These are phyloP conservation scores for Clarias gariepinus DNA, from an alignment of 2,113 vertebrate species.

Conservation along the genomic window DNA sequence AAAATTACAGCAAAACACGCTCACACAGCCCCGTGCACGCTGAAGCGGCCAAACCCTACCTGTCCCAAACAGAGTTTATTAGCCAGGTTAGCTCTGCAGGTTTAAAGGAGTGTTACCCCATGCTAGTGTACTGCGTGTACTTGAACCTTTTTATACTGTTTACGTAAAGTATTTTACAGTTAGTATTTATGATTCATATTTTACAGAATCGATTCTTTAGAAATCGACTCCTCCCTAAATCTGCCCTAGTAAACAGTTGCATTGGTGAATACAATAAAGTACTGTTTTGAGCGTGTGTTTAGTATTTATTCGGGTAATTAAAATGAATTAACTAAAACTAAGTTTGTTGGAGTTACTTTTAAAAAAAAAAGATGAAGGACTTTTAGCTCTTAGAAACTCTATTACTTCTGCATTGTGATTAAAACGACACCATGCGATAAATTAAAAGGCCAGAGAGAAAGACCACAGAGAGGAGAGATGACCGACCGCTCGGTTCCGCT, in stretches of 20 bases:
- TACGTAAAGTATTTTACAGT: not conserved
- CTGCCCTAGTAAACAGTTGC: not conserved
- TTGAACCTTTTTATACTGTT: not conserved
- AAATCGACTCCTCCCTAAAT: not conserved
- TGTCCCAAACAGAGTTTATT: not conserved
- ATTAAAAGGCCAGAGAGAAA: constrained; percentile 33
- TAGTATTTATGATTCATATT: not conserved
- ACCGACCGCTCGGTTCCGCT: constrained; percentile 32
- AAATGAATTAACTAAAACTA: not conserved
- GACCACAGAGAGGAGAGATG: not conserved
- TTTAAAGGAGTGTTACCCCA: not conserved
- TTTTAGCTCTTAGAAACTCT: not conserved
- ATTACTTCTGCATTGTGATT: constrained; percentile 20
- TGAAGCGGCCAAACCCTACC: not conserved
- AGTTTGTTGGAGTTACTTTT: not conserved
- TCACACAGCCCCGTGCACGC: not conserved
- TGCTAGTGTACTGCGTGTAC: not conserved
- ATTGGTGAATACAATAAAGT: not conserved
- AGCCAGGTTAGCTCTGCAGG: not conserved
- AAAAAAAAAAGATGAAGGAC: not conserved
- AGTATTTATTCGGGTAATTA: not conserved
- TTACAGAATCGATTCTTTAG: not conserved
- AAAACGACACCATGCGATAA: constrained; percentile 20
- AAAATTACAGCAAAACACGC: not conserved
- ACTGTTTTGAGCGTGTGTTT: not conserved